Conservation (phyloP, 2,888 invertebrate species). For the Patella pellucida region DNA sequence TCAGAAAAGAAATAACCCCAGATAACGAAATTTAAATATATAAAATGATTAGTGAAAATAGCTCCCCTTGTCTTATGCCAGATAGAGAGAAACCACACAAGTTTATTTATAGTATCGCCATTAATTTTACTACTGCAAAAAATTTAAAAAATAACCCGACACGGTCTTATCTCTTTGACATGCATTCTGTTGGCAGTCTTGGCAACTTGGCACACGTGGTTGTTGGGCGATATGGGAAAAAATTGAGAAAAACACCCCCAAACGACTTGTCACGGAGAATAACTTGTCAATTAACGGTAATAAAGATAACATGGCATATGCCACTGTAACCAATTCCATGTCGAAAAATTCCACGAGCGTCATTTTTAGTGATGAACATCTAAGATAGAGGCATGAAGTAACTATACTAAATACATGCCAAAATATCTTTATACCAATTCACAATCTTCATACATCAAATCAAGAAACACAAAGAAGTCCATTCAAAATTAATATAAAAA, state of each 20-base stretch:
- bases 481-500: no score
- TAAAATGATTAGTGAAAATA: no score
- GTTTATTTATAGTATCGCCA: no score
- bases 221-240: no score
- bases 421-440: conserved; percentile 3
- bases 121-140: no score
- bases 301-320: conserved; percentile 9
- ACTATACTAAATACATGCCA: not conserved
- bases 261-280: not conserved
- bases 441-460: not conserved
- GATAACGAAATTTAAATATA: no score
- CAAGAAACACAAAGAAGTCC: no score
- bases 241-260: not conserved
- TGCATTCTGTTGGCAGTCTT: not conserved
- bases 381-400: not conserved
- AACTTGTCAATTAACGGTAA: conserved; percentile 2
- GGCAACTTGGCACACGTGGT: not conserved
- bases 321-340: not conserved
- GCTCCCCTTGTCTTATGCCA: no score
- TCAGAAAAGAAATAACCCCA: no score
- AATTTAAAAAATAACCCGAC: no score
- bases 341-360: not conserved
- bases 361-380: not conserved
- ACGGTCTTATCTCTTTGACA: conserved; percentile 4
- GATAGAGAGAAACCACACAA: no score